Conservation (phyloP, 1,140 invertebrate genomes). For the Dermatophagoides farinae region DNA sequence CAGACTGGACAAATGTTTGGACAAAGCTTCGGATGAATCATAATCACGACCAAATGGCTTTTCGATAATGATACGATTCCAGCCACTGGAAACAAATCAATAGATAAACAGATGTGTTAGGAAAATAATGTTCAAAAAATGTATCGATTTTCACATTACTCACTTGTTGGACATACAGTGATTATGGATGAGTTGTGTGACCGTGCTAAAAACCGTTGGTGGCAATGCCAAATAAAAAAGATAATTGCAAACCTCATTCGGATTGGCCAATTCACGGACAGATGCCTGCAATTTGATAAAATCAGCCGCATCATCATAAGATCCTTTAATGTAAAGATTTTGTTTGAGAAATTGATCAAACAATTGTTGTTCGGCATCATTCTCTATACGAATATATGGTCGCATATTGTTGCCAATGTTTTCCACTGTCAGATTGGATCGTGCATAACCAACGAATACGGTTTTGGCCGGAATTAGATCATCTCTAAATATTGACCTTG, state of each 20-base stretch:
- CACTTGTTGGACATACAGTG: constrained; percentile 64
- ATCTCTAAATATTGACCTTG: constrained; percentile 56
- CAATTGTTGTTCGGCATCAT: constrained; percentile 47
- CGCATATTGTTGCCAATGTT: constrained; percentile 24
- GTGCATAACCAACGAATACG: constrained; percentile 77
- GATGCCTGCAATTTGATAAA: constrained; percentile 57
- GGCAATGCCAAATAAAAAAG: constrained; percentile 93
- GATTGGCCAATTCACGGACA: constrained; percentile 38
- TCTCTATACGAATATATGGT: constrained; percentile 31
- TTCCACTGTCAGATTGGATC: constrained; percentile 52
- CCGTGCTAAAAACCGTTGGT: constrained; percentile 73
- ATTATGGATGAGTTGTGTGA: constrained; percentile 62
- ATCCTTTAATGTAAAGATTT: constrained; percentile 64
- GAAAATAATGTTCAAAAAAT: too few species aligned
- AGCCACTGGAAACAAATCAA: not conserved
- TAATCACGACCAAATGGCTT: constrained; percentile 14
- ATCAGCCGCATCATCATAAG: constrained; percentile 56
- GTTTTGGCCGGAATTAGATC: constrained; percentile 69
- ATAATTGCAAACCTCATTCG: constrained; percentile 41
- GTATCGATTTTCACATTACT: constrained; percentile 24
- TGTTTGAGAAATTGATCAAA: constrained; percentile 67
- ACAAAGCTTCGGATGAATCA: not conserved
- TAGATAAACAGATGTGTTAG: too few species aligned
- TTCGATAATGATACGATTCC: constrained; percentile 13
- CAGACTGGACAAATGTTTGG: not conserved